Base-by-base conservation (phyloP, 2,797 vertebrate genomes). In the Rhinichthys osculus region DNA sequence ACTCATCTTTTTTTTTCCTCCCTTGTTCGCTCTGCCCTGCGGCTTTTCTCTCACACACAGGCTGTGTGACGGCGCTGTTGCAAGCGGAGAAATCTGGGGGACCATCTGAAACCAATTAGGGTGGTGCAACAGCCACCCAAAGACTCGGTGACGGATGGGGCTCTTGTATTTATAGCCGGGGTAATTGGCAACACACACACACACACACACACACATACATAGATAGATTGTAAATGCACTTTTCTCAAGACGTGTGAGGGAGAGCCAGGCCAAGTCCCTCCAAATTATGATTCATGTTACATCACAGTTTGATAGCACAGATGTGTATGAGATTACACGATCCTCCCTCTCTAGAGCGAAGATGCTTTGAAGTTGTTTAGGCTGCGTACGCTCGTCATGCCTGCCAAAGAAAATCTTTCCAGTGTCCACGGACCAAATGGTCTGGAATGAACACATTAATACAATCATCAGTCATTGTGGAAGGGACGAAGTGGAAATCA, bases 111-210 rank as follows among this genome's bases (percentile, higher is more conserved):
- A 97, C 96, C 97, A 97, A 98, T 98, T 98, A 98, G 96, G 95
- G 96, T 95, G 91, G 93, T 89, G 91, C 96, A 96, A 95, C 97
- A 98, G 96, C 97, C 97, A 98, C 98, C 98, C 97, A 98, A 97
- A 97, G 97, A 96, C 96, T 95, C 95, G 95, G 96, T 97, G 98
- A 99, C 98, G 97, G 97, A 98, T 98, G 96, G 96, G 96, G 96
- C 96, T 96, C 96, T 94, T 96, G 95, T 95, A 97, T 97, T 98
- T 98, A 97, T 96, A 96, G 97, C 97, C 95, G 94, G 96, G 96
- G 97, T 99, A 99, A 99, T 98, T 98, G 98, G 97, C 97, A 98
- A 98, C 96, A 97, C 96, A 97, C 97, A 98, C 96, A 96, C 93
- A 95, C 93, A 95, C 93, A 93, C 96, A 98, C 96, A 96, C 93